Conservation (phyloP, 2,888 invertebrate species). For the Agonum fuliginosum region DNA sequence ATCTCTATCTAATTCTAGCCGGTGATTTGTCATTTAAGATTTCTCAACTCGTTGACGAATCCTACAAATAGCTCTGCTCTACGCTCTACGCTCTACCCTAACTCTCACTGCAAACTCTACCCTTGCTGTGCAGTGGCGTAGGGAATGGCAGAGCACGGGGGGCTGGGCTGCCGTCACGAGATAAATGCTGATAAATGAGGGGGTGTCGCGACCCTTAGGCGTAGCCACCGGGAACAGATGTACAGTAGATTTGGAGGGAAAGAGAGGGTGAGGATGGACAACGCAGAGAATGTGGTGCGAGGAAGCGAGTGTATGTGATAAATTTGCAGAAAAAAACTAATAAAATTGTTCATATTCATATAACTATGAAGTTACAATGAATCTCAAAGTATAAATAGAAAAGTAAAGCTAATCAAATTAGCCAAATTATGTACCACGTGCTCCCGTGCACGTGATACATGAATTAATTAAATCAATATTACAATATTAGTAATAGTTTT, state of each 20-base stretch:
- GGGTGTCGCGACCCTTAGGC: constrained; percentile 3
- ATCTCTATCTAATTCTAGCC: not conserved
- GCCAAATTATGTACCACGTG: no score
- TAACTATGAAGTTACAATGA: no score
- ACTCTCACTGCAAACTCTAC: not conserved
- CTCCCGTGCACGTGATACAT: no score
- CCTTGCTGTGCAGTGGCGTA: not conserved
- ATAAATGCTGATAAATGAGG: constrained; percentile 57
- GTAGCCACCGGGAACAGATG: constrained; percentile 42
- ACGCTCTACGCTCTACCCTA: not conserved
- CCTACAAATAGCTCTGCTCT: not conserved
- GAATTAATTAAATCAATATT: no score
- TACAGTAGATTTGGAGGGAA: constrained; percentile 16
- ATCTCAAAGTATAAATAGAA: no score
- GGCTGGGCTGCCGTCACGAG: constrained; percentile 44
- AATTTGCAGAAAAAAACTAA: no score
- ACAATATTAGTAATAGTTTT: no score
- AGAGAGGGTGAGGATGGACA: no score
- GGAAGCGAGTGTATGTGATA: no score
- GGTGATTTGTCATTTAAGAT: constrained; percentile 54
- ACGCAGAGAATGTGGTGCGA: no score
- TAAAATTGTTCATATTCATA: no score
- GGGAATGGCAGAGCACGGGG: not conserved
- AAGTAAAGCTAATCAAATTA: no score
- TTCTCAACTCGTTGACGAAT: constrained; percentile 53